phyloP scores from a whole-genome alignment of 2,113 vertebrate genomes.

The Tychaedon coryphoeus region DNA sequence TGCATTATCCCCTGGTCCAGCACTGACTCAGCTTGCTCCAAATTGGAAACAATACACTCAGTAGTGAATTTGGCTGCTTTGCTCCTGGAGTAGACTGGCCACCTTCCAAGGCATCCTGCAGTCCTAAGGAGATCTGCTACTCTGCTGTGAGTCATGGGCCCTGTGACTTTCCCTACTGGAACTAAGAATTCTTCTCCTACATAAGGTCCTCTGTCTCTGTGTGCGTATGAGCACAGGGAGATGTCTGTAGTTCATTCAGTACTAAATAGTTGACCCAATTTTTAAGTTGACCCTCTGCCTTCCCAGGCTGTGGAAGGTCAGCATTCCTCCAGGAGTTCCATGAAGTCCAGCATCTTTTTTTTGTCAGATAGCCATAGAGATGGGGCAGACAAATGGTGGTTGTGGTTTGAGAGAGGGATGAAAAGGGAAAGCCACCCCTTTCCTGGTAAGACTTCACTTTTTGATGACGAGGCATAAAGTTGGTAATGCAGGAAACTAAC shows the following conservation, averaged over 20 bases:
- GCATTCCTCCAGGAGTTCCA: fast-evolving
- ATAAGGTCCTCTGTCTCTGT: not conserved
- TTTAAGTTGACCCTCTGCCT: not conserved
- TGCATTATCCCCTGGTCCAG: not conserved
- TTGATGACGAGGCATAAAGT: not conserved
- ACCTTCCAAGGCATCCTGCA: not conserved
- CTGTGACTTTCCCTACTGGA: fast-evolving
- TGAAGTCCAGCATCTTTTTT: not conserved
- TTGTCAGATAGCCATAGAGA: not conserved
- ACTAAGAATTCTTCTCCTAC: not conserved
- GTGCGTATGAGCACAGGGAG: too few species aligned
- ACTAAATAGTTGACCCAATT: not conserved
- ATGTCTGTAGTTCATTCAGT: not conserved
- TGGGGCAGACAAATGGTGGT: fast-evolving
- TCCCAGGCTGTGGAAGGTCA: not conserved
- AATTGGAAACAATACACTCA: fast-evolving
- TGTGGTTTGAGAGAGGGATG: not conserved
- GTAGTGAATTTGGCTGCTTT: not conserved
- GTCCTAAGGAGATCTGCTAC: not conserved
- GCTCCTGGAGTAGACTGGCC: not conserved
- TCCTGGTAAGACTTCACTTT: not conserved
- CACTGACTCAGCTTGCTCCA: fast-evolving
- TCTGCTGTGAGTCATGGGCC: not conserved
- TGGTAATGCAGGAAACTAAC: not conserved
- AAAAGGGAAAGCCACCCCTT: not conserved